These are phyloP conservation scores for Archips crataeganus DNA, from an alignment of 2,888 invertebrate genomes.

Conservation along the genomic window DNA sequence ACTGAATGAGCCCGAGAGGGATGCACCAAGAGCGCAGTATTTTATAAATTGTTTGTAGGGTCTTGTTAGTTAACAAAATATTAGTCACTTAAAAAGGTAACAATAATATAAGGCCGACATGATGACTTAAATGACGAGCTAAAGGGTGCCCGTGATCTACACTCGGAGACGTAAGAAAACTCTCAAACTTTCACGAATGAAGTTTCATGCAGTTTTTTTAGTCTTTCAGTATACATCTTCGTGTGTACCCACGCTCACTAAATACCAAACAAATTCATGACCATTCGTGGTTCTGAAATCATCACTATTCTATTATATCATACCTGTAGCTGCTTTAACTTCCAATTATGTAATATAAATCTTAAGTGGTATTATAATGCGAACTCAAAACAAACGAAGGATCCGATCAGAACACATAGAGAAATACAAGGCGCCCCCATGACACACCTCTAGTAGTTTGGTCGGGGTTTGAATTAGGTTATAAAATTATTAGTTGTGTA, in stretches of 20 bases:
- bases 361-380: conserved; percentile 16
- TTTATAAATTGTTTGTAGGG: conserved; percentile 62
- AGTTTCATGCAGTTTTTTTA: neutral
- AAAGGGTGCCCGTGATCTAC: neutral
- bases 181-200: neutral
- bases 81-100: conserved; percentile 64
- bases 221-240: neutral
- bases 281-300: neutral
- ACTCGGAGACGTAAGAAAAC: neutral
- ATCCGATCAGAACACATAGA: neutral
- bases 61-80: conserved; percentile 66
- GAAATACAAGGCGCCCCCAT: neutral
- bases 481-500: conserved; percentile 22
- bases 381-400: neutral
- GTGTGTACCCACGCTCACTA: conserved; percentile 8
- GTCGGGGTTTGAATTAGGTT: conserved; percentile 7
- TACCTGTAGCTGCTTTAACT: neutral
- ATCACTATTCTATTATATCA: neutral
- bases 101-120: conserved; percentile 59
- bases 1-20: conserved; percentile 50
- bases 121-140: conserved; percentile 55
- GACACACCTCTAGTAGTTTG: conserved; percentile 4
- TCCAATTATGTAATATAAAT: neutral
- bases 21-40: conserved; percentile 71
- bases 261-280: conserved; percentile 3